phyloP scores from a whole-genome alignment of 2,113 vertebrate species.

The Himantopus leucocephalus region DNA sequence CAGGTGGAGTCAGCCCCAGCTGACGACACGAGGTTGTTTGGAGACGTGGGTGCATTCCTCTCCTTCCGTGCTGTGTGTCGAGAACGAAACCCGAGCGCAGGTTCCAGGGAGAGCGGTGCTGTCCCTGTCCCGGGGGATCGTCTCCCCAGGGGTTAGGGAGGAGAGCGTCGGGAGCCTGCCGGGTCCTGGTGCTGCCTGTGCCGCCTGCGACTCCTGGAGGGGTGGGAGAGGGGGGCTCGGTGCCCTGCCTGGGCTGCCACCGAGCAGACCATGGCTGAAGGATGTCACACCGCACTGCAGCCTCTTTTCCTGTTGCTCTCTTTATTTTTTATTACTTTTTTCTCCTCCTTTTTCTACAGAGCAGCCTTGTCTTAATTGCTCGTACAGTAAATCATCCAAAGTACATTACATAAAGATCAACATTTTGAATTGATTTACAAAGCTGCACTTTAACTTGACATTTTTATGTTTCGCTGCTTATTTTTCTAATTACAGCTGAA shows the following conservation, averaged over 20 bases:
- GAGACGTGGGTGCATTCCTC: fast-evolving
- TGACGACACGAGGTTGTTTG: too few relatives aligned
- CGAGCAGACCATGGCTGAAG: neutral
- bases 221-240: too few relatives aligned
- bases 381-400: neutral
- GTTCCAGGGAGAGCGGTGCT: neutral
- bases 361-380: neutral
- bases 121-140: fast-evolving
- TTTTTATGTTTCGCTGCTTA: slow-evolving; percentile 53
- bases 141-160: neutral
- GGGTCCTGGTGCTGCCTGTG: too few relatives aligned
- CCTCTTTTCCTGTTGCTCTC: neutral
- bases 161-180: too few relatives aligned
- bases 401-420: neutral
- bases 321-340: neutral
- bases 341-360: neutral
- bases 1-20: neutral
- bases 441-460: slow-evolving; percentile 42
- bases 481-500: slow-evolving; percentile 70
- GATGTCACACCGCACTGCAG: neutral
- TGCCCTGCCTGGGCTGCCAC: too few relatives aligned
- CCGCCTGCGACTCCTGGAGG: too few relatives aligned
- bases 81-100: neutral
- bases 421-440: slow-evolving; percentile 47
- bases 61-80: neutral